phyloP scores from a whole-genome alignment of 2,888 invertebrate species.

The Calliphora vomitoria region DNA sequence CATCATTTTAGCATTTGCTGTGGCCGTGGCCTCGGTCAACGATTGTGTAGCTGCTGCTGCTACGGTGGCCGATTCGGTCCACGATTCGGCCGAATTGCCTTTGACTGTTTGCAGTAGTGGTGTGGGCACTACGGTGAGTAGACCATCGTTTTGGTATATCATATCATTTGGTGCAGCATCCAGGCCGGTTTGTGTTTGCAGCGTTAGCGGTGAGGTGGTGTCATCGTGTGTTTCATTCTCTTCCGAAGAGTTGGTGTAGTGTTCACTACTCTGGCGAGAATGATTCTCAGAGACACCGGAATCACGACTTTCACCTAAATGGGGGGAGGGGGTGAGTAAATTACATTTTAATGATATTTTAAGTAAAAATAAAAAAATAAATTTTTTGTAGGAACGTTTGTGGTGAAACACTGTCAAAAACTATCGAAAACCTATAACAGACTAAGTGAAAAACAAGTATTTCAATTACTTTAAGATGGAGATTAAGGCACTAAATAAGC shows the following conservation, averaged over 20 bases:
- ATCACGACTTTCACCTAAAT: conserved; percentile 89
- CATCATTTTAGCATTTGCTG: conserved; percentile 86
- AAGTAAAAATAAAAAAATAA: too few species aligned
- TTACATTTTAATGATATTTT: not conserved
- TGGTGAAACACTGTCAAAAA: too few species aligned
- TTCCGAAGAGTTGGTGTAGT: conserved; percentile 91
- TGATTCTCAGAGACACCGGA: conserved; percentile 91
- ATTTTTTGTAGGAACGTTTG: too few species aligned
- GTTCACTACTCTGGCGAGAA: conserved; percentile 93
- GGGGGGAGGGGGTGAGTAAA: conserved; percentile 68
- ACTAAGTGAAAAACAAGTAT: too few species aligned
- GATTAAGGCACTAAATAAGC: too few species aligned
- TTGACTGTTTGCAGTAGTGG: conserved; percentile 81
- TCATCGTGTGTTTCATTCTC: conserved; percentile 88
- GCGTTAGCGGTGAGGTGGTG: conserved; percentile 80
- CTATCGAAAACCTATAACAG: too few species aligned
- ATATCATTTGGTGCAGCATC: conserved; percentile 73
- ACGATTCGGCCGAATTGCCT: conserved; percentile 81
- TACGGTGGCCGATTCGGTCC: conserved; percentile 82
- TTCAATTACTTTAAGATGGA: too few species aligned
- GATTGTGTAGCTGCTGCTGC: conserved; percentile 83
- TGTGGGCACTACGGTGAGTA: conserved; percentile 78
- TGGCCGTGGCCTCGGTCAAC: conserved; percentile 84
- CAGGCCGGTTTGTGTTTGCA: conserved; percentile 67
- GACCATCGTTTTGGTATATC: conserved; percentile 80